These are phyloP conservation scores for Apteryx owenii DNA, from an alignment of 2,113 vertebrate species.

Conservation along the genomic window DNA sequence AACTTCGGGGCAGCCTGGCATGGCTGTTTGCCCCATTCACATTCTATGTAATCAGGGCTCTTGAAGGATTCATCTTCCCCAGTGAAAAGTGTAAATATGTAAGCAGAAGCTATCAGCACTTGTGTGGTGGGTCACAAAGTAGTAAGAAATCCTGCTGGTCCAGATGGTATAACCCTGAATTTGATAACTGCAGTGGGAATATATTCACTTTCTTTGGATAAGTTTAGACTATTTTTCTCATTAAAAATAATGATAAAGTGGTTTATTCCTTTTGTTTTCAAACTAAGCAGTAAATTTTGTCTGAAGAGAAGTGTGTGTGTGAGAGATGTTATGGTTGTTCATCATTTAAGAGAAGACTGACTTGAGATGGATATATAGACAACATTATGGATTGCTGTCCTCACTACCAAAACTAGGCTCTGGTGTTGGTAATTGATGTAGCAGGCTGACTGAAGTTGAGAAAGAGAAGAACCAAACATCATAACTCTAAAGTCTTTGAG, in stretches of 20 bases:
- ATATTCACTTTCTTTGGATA: not conserved
- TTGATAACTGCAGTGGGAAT: not conserved
- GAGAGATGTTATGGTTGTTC: not conserved
- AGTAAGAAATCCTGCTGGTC: not conserved
- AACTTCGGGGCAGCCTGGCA: not conserved
- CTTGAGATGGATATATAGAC: not conserved
- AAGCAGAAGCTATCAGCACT: not conserved
- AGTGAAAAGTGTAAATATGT: not conserved
- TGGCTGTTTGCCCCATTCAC: not conserved
- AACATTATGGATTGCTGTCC: not conserved
- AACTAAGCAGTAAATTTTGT: not conserved
- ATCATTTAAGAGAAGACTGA: not conserved
- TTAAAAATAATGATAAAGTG: not conserved
- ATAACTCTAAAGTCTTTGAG: not conserved
- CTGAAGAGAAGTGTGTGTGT: not conserved
- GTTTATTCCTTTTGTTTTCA: not conserved
- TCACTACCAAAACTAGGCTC: not conserved
- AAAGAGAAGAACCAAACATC: not conserved
- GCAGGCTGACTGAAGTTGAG: not conserved
- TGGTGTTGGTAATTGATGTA: not conserved
- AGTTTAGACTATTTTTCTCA: not conserved
- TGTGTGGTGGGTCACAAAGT: not conserved
- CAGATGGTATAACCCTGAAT: not conserved
- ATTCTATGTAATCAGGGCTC: not conserved
- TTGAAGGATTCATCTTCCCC: not conserved